Evolutionary conservation across 2,888 invertebrate genomes (phyloP).

Genomic region (Julus scandinavius): DNA sequence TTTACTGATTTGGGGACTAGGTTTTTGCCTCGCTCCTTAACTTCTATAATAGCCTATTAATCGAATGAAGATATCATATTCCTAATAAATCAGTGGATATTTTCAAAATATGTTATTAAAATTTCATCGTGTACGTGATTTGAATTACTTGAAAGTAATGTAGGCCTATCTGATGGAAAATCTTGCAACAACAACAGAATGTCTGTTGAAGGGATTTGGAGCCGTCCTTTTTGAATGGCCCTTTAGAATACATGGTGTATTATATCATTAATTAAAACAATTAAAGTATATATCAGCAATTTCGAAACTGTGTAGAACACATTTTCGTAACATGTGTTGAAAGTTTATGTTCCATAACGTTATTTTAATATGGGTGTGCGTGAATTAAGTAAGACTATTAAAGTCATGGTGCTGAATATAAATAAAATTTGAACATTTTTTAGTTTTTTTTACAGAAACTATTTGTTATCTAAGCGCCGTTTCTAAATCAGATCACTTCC

Average conservation of each 20-base stretch:
- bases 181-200: not conserved
- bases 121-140: not conserved
- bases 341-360: too few species aligned
- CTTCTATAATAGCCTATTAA: not conserved
- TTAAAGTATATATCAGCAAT: too few species aligned
- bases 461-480: not conserved
- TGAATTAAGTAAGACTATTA: too few species aligned
- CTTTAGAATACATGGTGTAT: too few species aligned
- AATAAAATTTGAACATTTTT: not conserved
- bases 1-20: not conserved
- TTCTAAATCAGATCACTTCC: not conserved
- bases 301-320: too few species aligned
- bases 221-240: too few species aligned
- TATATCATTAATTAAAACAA: too few species aligned
- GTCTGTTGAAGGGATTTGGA: too few species aligned
- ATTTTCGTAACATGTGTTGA: too few species aligned
- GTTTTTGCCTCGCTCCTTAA: not conserved
- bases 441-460: not conserved
- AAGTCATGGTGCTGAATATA: not conserved
- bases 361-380: too few species aligned
- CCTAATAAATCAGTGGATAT: not conserved
- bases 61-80: slow-evolving; percentile 21
- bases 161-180: not conserved
- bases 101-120: slow-evolving; percentile 13
- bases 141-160: not conserved